Conservation (phyloP, 2,888 invertebrate genomes). For the Cyclophora albipunctata region DNA sequence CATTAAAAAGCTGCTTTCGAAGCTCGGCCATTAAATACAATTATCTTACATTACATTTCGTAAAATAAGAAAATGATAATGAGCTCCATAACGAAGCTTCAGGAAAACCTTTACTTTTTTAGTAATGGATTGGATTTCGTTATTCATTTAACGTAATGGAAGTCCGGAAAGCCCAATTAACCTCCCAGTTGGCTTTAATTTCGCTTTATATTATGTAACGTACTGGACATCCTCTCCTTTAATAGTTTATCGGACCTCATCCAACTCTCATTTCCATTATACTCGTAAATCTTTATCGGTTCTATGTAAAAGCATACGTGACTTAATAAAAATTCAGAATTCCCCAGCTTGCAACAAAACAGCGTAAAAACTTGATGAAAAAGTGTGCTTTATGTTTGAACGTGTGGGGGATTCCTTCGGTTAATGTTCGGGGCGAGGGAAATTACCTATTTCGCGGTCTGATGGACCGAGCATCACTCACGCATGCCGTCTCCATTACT, state of each 20-base stretch:
- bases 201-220: constrained; percentile 3
- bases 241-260: neutral
- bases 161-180: constrained; percentile 7
- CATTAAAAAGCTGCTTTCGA: no score
- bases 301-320: no score
- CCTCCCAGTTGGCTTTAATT: constrained; percentile 1
- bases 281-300: neutral
- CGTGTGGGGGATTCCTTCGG: constrained; percentile 30
- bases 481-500: constrained; percentile 29
- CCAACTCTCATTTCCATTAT: neutral
- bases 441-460: constrained; percentile 51
- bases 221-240: neutral
- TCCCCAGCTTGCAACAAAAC: constrained; percentile 1
- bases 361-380: constrained; percentile 27
- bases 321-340: no score
- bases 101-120: constrained; percentile 4
- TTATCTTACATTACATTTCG: no score
- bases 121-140: constrained; percentile 9
- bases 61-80: no score
- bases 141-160: constrained; percentile 9
- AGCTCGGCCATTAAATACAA: no score
- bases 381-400: constrained; percentile 32
- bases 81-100: no score
- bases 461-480: constrained; percentile 34
- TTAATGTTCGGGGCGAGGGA: constrained; percentile 33